These are phyloP conservation scores for Morbakka virulenta DNA, from an alignment of 30 jellyfish, hydroid and myxozoan species.

Conservation along the genomic window DNA sequence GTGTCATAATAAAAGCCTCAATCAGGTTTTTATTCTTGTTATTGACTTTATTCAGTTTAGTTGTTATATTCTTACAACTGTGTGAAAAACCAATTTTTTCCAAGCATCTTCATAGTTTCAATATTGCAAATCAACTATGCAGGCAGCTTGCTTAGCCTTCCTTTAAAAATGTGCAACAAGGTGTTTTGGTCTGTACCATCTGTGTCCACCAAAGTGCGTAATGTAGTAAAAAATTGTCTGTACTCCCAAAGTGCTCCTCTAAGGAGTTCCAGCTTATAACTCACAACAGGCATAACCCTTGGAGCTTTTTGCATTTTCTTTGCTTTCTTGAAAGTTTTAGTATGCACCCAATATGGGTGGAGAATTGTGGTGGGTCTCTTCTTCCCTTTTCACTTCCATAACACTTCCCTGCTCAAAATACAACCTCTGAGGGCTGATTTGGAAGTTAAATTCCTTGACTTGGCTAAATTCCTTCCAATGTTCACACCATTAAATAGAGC, in stretches of 20 bases:
- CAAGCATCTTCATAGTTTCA: neutral
- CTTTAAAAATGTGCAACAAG: no score
- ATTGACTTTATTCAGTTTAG: no score
- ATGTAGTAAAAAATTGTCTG: neutral
- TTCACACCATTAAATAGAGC: no score
- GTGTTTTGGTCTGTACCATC: constrained; percentile 4
- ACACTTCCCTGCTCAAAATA: no score
- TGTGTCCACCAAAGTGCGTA: neutral
- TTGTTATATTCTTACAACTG: no score
- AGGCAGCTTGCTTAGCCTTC: neutral
- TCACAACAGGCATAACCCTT: neutral
- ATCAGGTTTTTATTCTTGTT: no score
- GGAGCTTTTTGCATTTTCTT: neutral
- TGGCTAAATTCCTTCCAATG: no score
- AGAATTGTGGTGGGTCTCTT: neutral
- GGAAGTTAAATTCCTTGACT: no score
- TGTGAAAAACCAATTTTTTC: neutral
- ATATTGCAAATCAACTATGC: neutral
- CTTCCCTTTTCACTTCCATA: neutral
- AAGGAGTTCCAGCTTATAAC: neutral
- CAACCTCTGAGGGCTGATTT: no score
- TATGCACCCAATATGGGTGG: neutral
- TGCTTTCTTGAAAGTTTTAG: neutral
- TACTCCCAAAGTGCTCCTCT: neutral
- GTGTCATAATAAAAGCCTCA: no score